Percentiles rank a stretch among this genome's conserved stretches.
Evolutionary conservation across 2,113 vertebrate genomes (phyloP).

Genomic region (Ptyas mucosa): DNA sequence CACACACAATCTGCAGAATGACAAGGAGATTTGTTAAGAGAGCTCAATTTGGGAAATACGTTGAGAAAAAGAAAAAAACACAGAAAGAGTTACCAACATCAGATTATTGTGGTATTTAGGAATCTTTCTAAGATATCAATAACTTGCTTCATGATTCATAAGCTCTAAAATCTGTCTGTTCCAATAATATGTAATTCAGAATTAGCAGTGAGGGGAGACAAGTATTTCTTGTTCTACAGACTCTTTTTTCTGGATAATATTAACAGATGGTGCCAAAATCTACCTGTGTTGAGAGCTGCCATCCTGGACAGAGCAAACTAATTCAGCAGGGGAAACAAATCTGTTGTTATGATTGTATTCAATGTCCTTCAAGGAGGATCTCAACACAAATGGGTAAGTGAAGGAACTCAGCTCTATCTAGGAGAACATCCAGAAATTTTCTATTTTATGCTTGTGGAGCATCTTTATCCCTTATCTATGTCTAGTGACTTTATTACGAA

Average conservation of each 20-base stretch:
- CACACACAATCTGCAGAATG: background rate
- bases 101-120: background rate
- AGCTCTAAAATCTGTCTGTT: background rate
- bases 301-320: background rate
- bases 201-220: background rate
- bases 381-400: background rate
- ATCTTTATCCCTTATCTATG: background rate
- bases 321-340: background rate
- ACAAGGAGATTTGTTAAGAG: background rate
- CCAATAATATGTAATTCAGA: background rate
- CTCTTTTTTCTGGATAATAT: background rate
- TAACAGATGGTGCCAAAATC: background rate
- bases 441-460: background rate
- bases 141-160: background rate
- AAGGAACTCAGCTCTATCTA: no score
- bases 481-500: background rate
- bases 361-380: background rate
- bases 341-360: slow-evolving; percentile 1
- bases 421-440: background rate
- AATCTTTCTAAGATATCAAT: background rate
- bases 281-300: background rate
- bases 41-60: background rate
- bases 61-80: background rate
- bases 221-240: background rate
- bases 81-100: no score